Evolutionary conservation across 2,888 invertebrate species (phyloP).

Genomic region (Oasisia sp.): DNA sequence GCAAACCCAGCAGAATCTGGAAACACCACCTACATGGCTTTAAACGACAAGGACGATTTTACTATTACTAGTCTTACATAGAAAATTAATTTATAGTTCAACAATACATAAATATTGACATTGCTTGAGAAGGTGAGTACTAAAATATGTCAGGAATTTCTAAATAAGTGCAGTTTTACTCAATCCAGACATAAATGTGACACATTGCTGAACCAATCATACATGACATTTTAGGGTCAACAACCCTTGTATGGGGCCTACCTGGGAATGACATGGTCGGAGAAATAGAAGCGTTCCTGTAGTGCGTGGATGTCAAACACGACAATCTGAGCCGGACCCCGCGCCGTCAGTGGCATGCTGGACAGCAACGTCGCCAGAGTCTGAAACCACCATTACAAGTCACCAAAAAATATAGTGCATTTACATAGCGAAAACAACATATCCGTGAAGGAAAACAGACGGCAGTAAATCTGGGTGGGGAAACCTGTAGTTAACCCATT

Average conservation of each 20-base stretch:
- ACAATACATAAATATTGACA: neutral
- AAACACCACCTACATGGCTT: too few species aligned
- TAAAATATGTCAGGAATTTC: neutral
- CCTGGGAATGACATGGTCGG: conserved; percentile 65
- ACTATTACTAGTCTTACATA: neutral
- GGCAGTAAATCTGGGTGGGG: too few species aligned
- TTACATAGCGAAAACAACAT: too few species aligned
- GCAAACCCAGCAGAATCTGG: too few species aligned
- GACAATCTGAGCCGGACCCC: conserved; percentile 66
- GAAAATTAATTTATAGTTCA: neutral
- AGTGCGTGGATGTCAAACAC: conserved; percentile 66
- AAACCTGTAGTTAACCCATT: too few species aligned
- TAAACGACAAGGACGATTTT: too few species aligned
- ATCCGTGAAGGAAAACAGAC: too few species aligned
- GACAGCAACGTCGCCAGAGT: conserved; percentile 64
- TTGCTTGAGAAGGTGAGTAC: neutral
- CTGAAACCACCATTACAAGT: conserved; percentile 42
- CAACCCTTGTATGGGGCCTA: conserved; percentile 36
- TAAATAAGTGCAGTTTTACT: neutral
- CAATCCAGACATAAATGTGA: neutral
- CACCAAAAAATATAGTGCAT: too few species aligned
- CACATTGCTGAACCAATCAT: neutral
- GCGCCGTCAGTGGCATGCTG: conserved; percentile 61
- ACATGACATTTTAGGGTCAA: neutral
- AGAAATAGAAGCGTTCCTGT: conserved; percentile 66